Evolutionary conservation across 2,888 invertebrate species (phyloP), one percentile per base, ranked within the genome.

Genomic region (Agriopis aurantiaria): DNA sequence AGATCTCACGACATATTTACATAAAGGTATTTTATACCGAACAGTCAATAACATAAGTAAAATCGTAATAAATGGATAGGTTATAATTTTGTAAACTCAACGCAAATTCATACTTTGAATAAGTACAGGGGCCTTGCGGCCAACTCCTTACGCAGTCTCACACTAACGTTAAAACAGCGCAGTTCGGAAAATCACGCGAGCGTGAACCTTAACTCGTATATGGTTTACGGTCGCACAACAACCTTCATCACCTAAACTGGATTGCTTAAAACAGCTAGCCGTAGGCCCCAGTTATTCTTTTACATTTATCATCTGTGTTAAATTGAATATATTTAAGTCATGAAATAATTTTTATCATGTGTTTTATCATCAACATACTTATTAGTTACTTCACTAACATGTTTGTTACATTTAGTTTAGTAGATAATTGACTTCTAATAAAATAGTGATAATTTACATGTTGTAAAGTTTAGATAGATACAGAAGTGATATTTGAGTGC

Each of bases 361-460:
- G 65, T 59, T 8, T 61, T 46, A 11, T 56, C 61, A 59, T 56
- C 9, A 65, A 41, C 45, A 64, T 59, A 12, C 59, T 63, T 65
- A 62, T 55, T 23, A 45, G 45, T 43, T 45, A 43, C n/a, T 53
- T 52, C 62, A 45, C 65, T 69, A 65, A 69, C 59, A 60, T 55
- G 10, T 48, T 60, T 55, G 10, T 48, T 60, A 61, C 11, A 48
- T 55, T 69, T 61, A 40, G 65, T 69, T 62, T 66, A 48, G 52
- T 66, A 65, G 41, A 61, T 70, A 71, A 73, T 68, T 65, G 66
- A 68, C 66, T 58, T 69, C 72, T 73, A 68, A 64, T 62, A 23
- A 55, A 41, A 53, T 59, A 64, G 66, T 62, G 65, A 43, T 45
- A 63, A 46, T 63, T 63, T 66, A 68, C 23, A 52, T 68, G 64